Base-by-base conservation (phyloP, 2,888 invertebrate species). In the Drosophila crucigera region DNA sequence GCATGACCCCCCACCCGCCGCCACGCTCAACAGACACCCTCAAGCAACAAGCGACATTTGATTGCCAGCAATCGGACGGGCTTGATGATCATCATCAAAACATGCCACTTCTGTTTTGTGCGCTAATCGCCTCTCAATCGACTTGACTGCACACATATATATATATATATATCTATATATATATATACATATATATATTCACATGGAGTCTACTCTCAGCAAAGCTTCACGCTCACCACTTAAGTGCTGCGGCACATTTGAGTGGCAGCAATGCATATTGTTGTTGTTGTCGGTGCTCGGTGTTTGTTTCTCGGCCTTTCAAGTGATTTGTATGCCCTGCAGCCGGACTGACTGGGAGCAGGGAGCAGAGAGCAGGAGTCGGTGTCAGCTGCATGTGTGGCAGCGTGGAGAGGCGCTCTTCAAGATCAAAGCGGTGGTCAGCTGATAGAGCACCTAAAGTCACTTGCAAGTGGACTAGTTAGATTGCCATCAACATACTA, bases 71-170 rank as follows among this genome's bases (percentile, higher is more conserved):
- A 86, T 87, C 83, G 78, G 85, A 80, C 83, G 74, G 71, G 72
- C 70, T 78, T 76, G 83, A 80, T 86, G 89, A 87, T 89, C 76
- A 87, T 84, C 85, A 84, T 86, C 85, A 89, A 82, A 89, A 86
- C 89, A 86, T 84, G 89, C 82, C 89, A 86, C 89, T 85, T 89
- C 75, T 89, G 85, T 85, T 84, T 86, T 89, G 84, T 86, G 76
- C 80, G 84, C 85, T 89, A 85, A 85, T 85, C 89, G 89, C 84
- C 89, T 82, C 84, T 82, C 89, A 84, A 88, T 84, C 82, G 82
- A 71, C 66, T 66, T 76, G 79, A 77, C 79, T 79, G 66, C 75
- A 75, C 66, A 50, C 68, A 59, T 54, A 69, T 30, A 31, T 7
- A 30, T 30, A 30, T 30, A 30, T 30, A 30, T 30, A 30, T 2